Evolutionary conservation across 2,888 invertebrate genomes (phyloP).

Genomic region (Chaetogeoica ovagalla): DNA sequence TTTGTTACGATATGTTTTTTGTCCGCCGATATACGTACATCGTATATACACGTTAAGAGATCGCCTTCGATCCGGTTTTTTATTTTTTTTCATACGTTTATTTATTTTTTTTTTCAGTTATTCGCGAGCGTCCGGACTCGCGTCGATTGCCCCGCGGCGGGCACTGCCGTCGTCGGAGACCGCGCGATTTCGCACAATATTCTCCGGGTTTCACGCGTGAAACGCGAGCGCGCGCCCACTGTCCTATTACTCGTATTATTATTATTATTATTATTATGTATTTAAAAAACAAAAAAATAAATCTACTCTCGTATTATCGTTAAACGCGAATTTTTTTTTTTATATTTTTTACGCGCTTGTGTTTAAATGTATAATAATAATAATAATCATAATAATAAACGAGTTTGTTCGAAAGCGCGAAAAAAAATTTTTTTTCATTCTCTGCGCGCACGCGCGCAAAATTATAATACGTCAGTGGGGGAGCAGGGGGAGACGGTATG

Average conservation of each 20-base stretch:
- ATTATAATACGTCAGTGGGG: not conserved
- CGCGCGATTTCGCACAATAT: not conserved
- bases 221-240: conserved; percentile 10
- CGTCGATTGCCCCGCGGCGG: conserved; percentile 8
- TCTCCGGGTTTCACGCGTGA: conserved; percentile 5
- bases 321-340: too few species aligned
- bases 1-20: too few species aligned
- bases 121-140: too few species aligned
- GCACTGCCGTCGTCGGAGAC: too few species aligned
- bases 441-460: too few species aligned
- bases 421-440: too few species aligned
- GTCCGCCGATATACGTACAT: conserved; percentile 9
- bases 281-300: too few species aligned
- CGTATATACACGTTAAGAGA: not conserved
- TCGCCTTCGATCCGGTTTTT: conserved; percentile 29
- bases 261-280: too few species aligned
- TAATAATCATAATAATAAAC: not conserved
- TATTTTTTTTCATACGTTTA: too few species aligned
- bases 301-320: too few species aligned
- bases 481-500: too few species aligned
- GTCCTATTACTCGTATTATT: not conserved
- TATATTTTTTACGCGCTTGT: too few species aligned
- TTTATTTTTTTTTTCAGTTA: not conserved
- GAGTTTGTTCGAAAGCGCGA: conserved; percentile 5
- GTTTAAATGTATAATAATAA: not conserved